These are phyloP conservation scores for Coryphaenoides rupestris DNA, from an alignment of 2,113 vertebrate genomes.

Conservation along the genomic window DNA sequence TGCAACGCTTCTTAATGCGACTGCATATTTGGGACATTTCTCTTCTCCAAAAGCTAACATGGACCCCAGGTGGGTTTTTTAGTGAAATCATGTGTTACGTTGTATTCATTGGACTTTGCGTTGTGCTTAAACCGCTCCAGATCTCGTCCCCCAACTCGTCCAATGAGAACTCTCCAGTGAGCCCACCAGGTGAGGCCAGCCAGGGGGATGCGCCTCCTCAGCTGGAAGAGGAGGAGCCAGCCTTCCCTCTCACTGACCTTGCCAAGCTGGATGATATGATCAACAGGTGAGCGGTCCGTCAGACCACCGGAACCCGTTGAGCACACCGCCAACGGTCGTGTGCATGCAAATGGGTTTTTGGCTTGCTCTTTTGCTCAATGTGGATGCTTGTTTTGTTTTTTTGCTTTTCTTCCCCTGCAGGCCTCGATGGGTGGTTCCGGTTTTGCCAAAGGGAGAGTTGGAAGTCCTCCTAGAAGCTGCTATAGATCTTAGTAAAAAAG, in stretches of 20 bases:
- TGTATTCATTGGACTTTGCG: no score
- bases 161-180: constrained; percentile 98
- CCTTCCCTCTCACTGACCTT: constrained; percentile 98
- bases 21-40: no score
- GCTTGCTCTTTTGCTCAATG: neutral
- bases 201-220: constrained; percentile 88
- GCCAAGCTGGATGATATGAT: constrained; percentile 99
- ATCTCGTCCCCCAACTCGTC: constrained; percentile 97
- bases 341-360: neutral
- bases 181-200: constrained; percentile 91
- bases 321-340: no score
- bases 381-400: neutral
- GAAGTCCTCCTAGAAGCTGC: constrained; percentile 99
- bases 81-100: neutral
- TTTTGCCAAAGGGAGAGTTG: constrained; percentile 99
- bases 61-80: no score
- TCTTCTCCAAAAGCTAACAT: neutral
- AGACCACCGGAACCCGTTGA: neutral
- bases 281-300: constrained; percentile 78
- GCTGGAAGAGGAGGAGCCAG: constrained; percentile 97
- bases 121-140: constrained; percentile 61
- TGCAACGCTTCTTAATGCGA: no score
- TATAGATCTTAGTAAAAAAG: constrained; percentile 99
- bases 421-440: constrained; percentile 99
- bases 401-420: constrained; percentile 57